Conservation (phyloP, 2,113 vertebrate species). For the Salminus brasiliensis region DNA sequence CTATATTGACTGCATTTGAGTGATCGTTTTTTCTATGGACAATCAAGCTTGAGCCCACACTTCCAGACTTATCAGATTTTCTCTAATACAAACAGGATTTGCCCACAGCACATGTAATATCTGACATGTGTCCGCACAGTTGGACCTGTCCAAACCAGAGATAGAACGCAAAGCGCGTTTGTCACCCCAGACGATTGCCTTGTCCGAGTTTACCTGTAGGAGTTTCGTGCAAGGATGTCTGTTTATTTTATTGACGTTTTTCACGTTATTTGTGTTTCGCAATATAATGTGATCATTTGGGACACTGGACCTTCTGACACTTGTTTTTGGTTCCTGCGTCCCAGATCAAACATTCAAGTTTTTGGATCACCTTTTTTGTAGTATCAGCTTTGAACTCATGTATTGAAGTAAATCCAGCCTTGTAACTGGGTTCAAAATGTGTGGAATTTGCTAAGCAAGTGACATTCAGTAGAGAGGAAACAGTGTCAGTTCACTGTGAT, state of each 20-base stretch:
- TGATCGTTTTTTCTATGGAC: conserved; percentile 11
- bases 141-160: background rate
- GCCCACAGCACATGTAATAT: conserved; percentile 2
- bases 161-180: conserved; percentile 4
- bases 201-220: background rate
- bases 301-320: background rate
- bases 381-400: conserved; percentile 10
- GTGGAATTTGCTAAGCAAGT: conserved; percentile 31
- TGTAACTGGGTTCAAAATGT: background rate
- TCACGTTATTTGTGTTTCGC: conserved; percentile 9
- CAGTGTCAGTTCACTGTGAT: conserved; percentile 19
- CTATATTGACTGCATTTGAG: conserved; percentile 38
- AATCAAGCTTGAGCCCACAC: conserved; percentile 17
- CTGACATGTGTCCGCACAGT: background rate
- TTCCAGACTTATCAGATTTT: background rate
- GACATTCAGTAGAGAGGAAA: background rate
- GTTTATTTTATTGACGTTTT: conserved; percentile 20
- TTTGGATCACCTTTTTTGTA: conserved; percentile 4
- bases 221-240: background rate
- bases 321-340: conserved; percentile 27
- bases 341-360: conserved; percentile 15
- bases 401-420: conserved; percentile 36
- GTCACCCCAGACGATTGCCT: background rate
- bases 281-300: conserved; percentile 15
- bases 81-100: background rate